Evolutionary conservation across 2,113 vertebrate species (phyloP), one percentile per base, ranked within the genome.

Genomic region (Limnothrissa miodon): DNA sequence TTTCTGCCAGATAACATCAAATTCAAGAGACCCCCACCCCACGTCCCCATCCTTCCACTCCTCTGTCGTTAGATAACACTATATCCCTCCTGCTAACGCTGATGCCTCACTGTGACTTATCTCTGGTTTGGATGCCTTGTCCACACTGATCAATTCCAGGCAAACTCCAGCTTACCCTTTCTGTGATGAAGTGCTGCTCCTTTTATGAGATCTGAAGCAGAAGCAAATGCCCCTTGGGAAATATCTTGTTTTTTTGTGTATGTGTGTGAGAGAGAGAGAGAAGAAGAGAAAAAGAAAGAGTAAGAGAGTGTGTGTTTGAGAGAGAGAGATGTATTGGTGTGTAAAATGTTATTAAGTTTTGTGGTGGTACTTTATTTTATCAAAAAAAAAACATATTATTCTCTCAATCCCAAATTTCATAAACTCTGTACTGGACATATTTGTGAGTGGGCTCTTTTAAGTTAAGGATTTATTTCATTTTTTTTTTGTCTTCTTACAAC

Each of bases 1-100:
- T 97, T 97, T 95, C 96, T 97, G 96, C 95, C 96, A 96, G 92
- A 92, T 93, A 91, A 92, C 93, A 96, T 96, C 93, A 95, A 93
- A 93, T 95, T 97, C 94, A 96, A 95, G 95, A 92, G 92, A 78
- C 84, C 79, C 85, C 89, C 92, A 90, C 90, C 88, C 59, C 25
- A 0, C 7, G 13, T 33, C 29, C 48, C 25, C 25, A 33, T 66
- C 59, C 59, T 13, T 9, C 59, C 59, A 66, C 59, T 29, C 59
- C 29, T 9, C 66, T 74, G 29, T 74, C 33, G 91, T 90, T 87
- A 94, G 94, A 96, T 95, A 96, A 95, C 86, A 89, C 93, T 93
- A 93, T 93, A 95, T 85, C 92, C 94, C 93, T 94, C 95, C 96
- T 96, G 95, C 51, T 33, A 36, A 33, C 13, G 5, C 66, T 36